Base-by-base conservation (phyloP, 2,113 vertebrate genomes). In the Pycnonotus jocosus region DNA sequence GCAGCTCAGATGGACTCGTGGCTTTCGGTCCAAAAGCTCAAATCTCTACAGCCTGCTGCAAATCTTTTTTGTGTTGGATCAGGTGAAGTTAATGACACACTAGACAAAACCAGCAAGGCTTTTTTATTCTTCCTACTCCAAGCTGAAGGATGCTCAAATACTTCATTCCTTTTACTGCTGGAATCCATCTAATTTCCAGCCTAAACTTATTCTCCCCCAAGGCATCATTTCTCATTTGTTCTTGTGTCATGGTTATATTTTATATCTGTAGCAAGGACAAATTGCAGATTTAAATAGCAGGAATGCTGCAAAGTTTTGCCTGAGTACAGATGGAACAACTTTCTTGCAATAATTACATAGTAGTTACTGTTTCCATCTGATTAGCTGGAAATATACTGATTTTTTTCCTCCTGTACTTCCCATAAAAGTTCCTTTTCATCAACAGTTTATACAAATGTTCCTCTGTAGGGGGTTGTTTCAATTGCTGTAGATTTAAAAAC, bases 201-300 rank as follows among this genome's bases (percentile, higher is more conserved):
- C 69, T 95, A 44, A 84, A 89, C 81, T 94, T 96, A 71, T 33
- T 91, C 44, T 93, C 68, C 88, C 92, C 68, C 38, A 80, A 74
- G 92, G 94, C 81, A 81, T 83, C n/a, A 15, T 95, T 94, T 86
- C 77, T 92, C 88, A 92, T 91, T 89, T 94, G 77, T 84, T 92
- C 88, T 81, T 79, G 48, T 90, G 73, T 93, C 89, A 84, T 2
- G 11, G 77, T 88, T 95, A 38, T 82, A 82, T 92, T 93, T 95
- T 88, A 74, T 79, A 92, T 53, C 53, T 60, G 37, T 30, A 79
- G 54, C 2, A 21, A 93, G 76, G 79, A 57, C 79, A 96, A 95
- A 93, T 60, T 90, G 82, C 25, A 45, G 81, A 62, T 90, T 92
- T 90, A 90, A 93, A 90, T 86, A 92, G 65, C 80, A 53, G 33